These are phyloP conservation scores for Balanococcus diminutus DNA, from an alignment of 2,888 invertebrate genomes.

Conservation along the genomic window DNA sequence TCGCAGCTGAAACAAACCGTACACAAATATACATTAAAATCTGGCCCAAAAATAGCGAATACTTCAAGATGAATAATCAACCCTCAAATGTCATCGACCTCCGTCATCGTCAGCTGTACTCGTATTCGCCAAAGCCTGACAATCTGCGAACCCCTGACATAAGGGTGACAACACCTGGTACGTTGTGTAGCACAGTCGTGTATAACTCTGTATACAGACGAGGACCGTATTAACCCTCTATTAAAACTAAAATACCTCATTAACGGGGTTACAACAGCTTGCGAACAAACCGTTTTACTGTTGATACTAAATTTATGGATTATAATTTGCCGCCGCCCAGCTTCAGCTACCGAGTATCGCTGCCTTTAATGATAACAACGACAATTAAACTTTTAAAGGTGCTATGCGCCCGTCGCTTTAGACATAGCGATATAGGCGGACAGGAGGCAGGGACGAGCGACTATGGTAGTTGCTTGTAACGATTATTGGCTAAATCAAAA, in stretches of 20 bases:
- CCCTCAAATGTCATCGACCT: too few relatives aligned
- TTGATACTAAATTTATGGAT: slow-evolving; percentile 53
- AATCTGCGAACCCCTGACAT: not conserved
- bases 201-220: not conserved
- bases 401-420: not conserved
- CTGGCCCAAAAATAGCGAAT: too few relatives aligned
- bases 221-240: slow-evolving; percentile 50
- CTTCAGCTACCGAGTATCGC: not conserved
- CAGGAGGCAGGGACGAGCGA: not conserved
- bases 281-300: slow-evolving; percentile 53
- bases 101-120: too few relatives aligned
- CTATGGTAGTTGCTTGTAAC: not conserved
- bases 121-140: not conserved
- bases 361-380: slow-evolving; percentile 15
- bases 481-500: slow-evolving; percentile 28
- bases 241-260: slow-evolving; percentile 55
- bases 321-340: not conserved
- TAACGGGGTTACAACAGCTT: slow-evolving; percentile 54
- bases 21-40: too few relatives aligned
- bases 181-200: not conserved
- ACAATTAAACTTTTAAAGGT: slow-evolving; percentile 33
- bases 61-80: too few relatives aligned
- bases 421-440: not conserved
- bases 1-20: too few relatives aligned
- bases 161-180: slow-evolving; percentile 45